Conservation (phyloP, 2,113 vertebrate genomes). For the Herpetotheres cachinnans region DNA sequence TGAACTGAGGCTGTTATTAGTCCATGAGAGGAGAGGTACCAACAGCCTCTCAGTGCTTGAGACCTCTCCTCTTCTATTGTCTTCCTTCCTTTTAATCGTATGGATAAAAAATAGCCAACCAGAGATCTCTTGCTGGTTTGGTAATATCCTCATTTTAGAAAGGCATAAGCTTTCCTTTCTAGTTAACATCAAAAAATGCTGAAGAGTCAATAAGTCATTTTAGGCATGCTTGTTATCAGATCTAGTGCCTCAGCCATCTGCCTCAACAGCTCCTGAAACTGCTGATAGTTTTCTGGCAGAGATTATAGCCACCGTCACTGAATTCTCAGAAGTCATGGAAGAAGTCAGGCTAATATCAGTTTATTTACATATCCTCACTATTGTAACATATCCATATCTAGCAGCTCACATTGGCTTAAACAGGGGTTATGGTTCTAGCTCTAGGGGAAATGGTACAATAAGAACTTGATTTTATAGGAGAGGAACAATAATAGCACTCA, state of each 20-base stretch:
- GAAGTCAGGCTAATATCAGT: background rate
- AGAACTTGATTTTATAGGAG: background rate
- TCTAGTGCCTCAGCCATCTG: constrained; percentile 21
- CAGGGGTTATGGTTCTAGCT: background rate
- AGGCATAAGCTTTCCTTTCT: background rate
- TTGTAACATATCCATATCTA: background rate
- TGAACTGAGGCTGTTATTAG: background rate
- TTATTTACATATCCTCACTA: background rate
- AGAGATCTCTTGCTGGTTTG: background rate
- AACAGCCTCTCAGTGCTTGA: background rate
- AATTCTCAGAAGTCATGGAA: background rate
- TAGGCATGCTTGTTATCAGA: constrained; percentile 27
- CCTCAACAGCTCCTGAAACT: constrained; percentile 24
- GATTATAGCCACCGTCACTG: background rate
- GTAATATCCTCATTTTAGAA: background rate
- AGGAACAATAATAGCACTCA: background rate
- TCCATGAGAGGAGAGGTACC: background rate
- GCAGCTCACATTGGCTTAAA: background rate
- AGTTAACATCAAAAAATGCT: background rate
- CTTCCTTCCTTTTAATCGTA: background rate
- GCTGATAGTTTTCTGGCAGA: constrained; percentile 19
- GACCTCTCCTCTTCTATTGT: background rate
- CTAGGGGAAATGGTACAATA: background rate
- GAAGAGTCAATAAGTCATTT: constrained; percentile 8
- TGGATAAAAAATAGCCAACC: background rate